Evolutionary conservation across 2,797 vertebrate species (phyloP), one percentile per base, ranked within the genome.

Genomic region (Aplochiton taeniatus): DNA sequence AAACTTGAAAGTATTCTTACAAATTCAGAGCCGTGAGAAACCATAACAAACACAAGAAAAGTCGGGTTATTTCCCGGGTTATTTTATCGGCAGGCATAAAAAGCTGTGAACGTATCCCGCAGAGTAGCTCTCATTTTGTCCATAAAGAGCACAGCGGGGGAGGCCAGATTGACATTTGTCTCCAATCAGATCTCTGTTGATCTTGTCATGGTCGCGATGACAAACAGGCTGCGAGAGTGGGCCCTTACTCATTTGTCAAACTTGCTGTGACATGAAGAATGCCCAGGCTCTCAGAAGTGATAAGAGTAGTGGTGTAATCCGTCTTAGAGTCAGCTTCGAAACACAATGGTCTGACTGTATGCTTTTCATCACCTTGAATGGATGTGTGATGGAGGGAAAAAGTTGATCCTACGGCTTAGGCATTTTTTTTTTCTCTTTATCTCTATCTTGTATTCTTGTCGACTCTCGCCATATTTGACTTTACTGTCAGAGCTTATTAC

Each of bases 151-250:
- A 53, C 9, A 42, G 53, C 11, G 17, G 55, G 56, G 54, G 13
- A 59, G 46, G 59, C 67, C 77, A 75, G 76, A 84, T 71, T 78
- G 69, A 53, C 46, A 52, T 71, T 67, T 61, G 61, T 54, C 61
- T 76, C 48, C 63, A 60, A 79, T 76, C 69, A 79, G 76, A 77
- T 77, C 42, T 51, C 63, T 31, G 71, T 54, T 1, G 61, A 61
- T 73, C 71, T 82, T 83, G 79, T 86, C 85, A 76, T 67, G 61
- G 56, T 49, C 6, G 8, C 76, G 83, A 88, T 88, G 87, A 82
- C 77, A 81, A 82, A 84, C 83, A 80, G 70, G 77, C 80, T 79
- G 78, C 66, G 80, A 63, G 72, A 73, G 74, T 76, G 61, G 4
- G 51, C 63, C 72, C n/a, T n/a, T 58, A 46, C 80, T 79, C 77